Evolutionary conservation across 2,113 vertebrate genomes (phyloP).

Genomic region (Hydrochoerus hydrochaeris): DNA sequence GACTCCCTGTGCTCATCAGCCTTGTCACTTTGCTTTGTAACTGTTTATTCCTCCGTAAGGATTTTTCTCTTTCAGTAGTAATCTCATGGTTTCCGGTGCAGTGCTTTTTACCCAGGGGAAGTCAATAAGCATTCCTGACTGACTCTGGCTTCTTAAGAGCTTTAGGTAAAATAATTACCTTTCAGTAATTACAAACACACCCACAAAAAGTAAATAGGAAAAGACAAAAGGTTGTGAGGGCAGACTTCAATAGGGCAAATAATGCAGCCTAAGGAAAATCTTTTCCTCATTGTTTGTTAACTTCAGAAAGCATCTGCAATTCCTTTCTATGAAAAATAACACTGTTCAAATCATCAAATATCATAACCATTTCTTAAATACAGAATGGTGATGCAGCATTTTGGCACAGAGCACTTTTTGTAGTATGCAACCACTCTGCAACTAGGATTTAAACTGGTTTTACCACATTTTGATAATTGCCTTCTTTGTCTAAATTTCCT

Average conservation of each 20-base stretch:
- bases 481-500: not conserved
- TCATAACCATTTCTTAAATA: not conserved
- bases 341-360: not conserved
- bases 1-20: not conserved
- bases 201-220: slow-evolving; percentile 56
- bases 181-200: slow-evolving; percentile 72
- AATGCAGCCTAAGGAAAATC: not conserved
- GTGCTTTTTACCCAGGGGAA: slow-evolving; percentile 48
- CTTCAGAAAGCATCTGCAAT: not conserved
- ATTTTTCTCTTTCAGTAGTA: slow-evolving; percentile 62
- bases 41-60: slow-evolving; percentile 51
- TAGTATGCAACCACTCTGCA: rapidly evolving
- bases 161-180: slow-evolving; percentile 76
- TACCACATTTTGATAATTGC: not conserved
- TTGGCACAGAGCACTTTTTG: not conserved
- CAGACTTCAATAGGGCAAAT: not conserved
- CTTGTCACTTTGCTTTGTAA: slow-evolving; percentile 34
- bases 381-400: not conserved
- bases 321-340: not conserved
- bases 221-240: not conserved
- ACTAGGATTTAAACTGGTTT: not conserved
- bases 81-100: slow-evolving; percentile 58
- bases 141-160: slow-evolving; percentile 53
- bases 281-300: not conserved
- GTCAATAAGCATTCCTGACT: slow-evolving; percentile 63